Base-by-base conservation (phyloP, 2,113 vertebrate species). In the Indri indri region DNA sequence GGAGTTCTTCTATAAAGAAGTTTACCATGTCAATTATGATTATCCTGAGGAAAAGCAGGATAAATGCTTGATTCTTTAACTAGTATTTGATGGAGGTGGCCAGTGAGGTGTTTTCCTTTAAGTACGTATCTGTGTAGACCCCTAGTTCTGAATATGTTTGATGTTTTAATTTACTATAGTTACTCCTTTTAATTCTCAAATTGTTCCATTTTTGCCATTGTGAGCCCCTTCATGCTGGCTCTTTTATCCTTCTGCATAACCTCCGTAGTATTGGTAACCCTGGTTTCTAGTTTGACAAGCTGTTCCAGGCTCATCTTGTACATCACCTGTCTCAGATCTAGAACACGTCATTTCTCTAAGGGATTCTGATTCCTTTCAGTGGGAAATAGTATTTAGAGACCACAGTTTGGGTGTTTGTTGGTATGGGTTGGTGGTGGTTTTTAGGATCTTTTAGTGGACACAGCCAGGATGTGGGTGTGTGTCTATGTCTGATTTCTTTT, bases 131-230 rank as follows among this genome's bases (percentile, higher is more conserved):
- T 71, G 0, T 84, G 37, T 70, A 40, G 70, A 32, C 22, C 17
- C 59, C 23, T 27, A 30, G 42, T 70, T 91, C 91, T 94, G 52
- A 77, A 77, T 34, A 83, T 88, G 37, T 91, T 96, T 83, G 37
- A 23, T 91, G 5, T 84, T 91, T 92, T 84, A 88, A 79, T 70
- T 42, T 66, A 23, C 61, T 88, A 42, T 47, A 52, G 37, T 71
- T 74, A 61, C 13, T 91, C 50, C 77, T 88, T 91, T 77, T n/a
- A 73, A 47, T 90, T 96, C 65, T 81, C 14, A 68, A 74, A n/a
- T 88, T 68, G n/a, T 70, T 32, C 8, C 5, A 54, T 61, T 71
- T 63, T 85, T 93, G 30, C 45, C 50, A 25, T 5, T 71, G n/a
- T 40, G 34, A 88, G 8, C 34, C 32, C 71, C 20, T 66, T 86